These are phyloP conservation scores for Nomia melanderi DNA, from an alignment of 1,140 invertebrate species.

Conservation along the genomic window DNA sequence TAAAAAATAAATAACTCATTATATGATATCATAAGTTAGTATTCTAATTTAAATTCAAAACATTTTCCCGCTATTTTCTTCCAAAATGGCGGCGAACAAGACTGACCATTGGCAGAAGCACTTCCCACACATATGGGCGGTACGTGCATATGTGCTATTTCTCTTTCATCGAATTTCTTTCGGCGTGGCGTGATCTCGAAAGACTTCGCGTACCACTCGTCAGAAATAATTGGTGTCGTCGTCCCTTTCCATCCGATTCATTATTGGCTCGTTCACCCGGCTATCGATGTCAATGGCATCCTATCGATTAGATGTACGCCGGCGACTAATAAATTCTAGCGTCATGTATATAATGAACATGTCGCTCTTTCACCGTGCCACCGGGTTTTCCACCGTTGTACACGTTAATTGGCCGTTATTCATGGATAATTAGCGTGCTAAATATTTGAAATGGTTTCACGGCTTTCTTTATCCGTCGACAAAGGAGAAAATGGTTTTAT, in stretches of 20 bases:
- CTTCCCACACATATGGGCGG: too few species aligned
- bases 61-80: too few species aligned
- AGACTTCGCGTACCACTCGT: neutral
- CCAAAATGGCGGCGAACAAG: too few species aligned
- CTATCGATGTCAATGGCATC: constrained; percentile 22
- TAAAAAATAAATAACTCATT: too few species aligned
- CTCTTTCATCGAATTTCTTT: too few species aligned
- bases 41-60: too few species aligned
- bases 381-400: neutral
- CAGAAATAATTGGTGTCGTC: constrained; percentile 1
- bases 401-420: constrained; percentile 11
- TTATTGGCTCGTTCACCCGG: neutral
- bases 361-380: neutral
- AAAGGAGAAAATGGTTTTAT: too few species aligned
- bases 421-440: constrained; percentile 9
- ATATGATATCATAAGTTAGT: too few species aligned
- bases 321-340: constrained; percentile 26
- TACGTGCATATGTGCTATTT: too few species aligned
- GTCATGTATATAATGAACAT: neutral
- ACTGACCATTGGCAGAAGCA: too few species aligned
- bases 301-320: constrained; percentile 42
- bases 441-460: constrained; percentile 9
- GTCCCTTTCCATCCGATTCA: neutral
- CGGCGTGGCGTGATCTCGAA: too few species aligned
- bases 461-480: neutral